Conservation (phyloP, 2,888 invertebrate species). For the Eucera pruinosa region DNA sequence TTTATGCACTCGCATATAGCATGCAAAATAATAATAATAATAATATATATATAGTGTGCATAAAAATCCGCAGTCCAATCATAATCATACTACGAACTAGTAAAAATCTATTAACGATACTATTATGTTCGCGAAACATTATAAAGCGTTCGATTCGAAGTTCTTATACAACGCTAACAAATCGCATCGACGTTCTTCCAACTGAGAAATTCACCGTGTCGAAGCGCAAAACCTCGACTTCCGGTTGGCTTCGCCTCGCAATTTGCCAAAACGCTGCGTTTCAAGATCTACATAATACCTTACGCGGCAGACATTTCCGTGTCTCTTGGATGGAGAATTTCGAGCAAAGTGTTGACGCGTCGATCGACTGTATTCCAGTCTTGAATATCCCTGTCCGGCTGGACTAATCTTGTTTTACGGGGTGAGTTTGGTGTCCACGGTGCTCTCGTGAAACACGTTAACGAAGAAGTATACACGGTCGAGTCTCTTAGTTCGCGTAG, state of each 20-base stretch:
- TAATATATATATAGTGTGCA: too few relatives aligned
- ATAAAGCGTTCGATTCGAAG: too few relatives aligned
- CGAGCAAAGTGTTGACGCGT: conserved; percentile 51
- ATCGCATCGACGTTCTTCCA: too few relatives aligned
- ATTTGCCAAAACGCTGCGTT: conserved; percentile 27
- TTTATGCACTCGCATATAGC: too few relatives aligned
- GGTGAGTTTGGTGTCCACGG: conserved; percentile 29
- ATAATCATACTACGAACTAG: too few relatives aligned
- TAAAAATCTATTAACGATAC: too few relatives aligned
- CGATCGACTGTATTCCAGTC: conserved; percentile 44
- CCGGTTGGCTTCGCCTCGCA: conserved; percentile 15
- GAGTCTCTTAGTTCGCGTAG: not conserved
- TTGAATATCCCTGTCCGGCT: conserved; percentile 61
- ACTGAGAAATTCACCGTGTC: too few relatives aligned
- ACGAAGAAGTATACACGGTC: conserved; percentile 48
- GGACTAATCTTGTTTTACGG: conserved; percentile 59
- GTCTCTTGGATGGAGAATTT: conserved; percentile 53
- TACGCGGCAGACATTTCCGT: conserved; percentile 31
- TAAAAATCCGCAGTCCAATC: too few relatives aligned
- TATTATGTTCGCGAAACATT: too few relatives aligned
- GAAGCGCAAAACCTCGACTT: conserved; percentile 2
- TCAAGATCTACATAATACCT: conserved; percentile 30
- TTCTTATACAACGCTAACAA: too few relatives aligned
- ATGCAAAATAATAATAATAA: too few relatives aligned
- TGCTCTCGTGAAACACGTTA: conserved; percentile 48